Evolutionary conservation across 23 tunicate genomes (phyloP), one percentile per base, ranked within the genome.

Genomic region (Styela clava): DNA sequence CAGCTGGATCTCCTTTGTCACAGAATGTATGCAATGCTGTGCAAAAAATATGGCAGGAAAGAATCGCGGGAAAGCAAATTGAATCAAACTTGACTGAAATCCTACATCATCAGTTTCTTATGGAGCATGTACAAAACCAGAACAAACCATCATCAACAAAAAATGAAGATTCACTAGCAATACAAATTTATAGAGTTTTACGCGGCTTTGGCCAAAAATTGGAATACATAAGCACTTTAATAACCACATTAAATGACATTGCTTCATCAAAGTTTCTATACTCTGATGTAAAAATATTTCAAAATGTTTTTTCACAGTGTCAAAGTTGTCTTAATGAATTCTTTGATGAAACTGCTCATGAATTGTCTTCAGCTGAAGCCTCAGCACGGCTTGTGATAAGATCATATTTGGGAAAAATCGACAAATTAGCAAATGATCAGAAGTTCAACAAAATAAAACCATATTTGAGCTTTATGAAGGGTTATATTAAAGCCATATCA

Each of bases 301-400:
- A 35, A 1, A 23, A 76, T 23, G 0, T 52, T 52, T 44, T 76
- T 25, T 52, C 30, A 25, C 27, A 0, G 26, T 76, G 37, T 44
- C 26, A 52, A 0, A 44, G n/a, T 5, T 56, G 65, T 52, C 12
- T 76, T 21, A n/a, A 16, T 16, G 81, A 76, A 7, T 76, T 76
- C 24, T 76, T 76, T 76, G 81, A 76, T 44, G 78, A 72, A 34
- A 72, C 37, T 23, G 37, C 81, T 19, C 81, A 76, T 44, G 81
- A 76, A 22, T 24, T 27, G 1, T 9, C 69, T 22, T 36, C 64
- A 25, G 31, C 35, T 44, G 35, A 3, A 35, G 12, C 34, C 3
- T 30, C 34, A 3, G 35, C 34, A 18, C 7, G 35, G 3, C 35
- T 18, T 21, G 77, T 30, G 2, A 44, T 44, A 12, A 44, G 12